These are phyloP conservation scores for Thripadectes ignobilis DNA, from an alignment of 2,797 vertebrate genomes.

Conservation along the genomic window DNA sequence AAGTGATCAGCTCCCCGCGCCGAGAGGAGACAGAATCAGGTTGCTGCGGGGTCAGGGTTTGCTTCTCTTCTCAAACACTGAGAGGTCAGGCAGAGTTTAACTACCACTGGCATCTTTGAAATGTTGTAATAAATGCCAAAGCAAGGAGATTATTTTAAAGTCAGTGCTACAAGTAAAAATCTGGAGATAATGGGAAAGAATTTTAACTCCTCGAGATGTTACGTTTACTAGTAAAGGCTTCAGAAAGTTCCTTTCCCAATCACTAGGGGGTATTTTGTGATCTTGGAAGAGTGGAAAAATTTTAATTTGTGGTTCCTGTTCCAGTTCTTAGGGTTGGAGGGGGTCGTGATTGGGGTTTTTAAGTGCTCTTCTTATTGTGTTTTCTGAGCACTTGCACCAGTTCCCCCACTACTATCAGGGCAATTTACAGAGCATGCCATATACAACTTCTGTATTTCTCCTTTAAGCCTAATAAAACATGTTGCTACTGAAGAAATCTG, in stretches of 20 bases:
- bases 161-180: neutral
- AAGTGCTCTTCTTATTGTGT: neutral
- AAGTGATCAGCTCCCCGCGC: slow-evolving; percentile 69
- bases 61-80: slow-evolving; percentile 65
- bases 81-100: slow-evolving; percentile 79
- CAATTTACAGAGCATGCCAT: neutral
- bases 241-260: neutral
- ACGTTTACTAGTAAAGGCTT: neutral
- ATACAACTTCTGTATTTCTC: neutral
- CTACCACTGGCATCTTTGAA: slow-evolving; percentile 66
- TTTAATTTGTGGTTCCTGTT: neutral
- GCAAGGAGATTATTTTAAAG: slow-evolving; percentile 58
- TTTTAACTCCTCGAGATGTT: neutral
- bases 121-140: slow-evolving; percentile 69
- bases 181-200: neutral
- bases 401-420: neutral
- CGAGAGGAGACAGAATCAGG: slow-evolving; percentile 69
- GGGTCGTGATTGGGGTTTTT: neutral
- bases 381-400: neutral
- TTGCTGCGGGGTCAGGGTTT: slow-evolving; percentile 67
- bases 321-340: neutral
- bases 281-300: neutral
- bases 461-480: slow-evolving; percentile 35
- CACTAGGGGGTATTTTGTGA: neutral
- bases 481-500: slow-evolving; percentile 15